Evolutionary conservation across 2,888 invertebrate species (phyloP).

Genomic region (Megamerina dolium): DNA sequence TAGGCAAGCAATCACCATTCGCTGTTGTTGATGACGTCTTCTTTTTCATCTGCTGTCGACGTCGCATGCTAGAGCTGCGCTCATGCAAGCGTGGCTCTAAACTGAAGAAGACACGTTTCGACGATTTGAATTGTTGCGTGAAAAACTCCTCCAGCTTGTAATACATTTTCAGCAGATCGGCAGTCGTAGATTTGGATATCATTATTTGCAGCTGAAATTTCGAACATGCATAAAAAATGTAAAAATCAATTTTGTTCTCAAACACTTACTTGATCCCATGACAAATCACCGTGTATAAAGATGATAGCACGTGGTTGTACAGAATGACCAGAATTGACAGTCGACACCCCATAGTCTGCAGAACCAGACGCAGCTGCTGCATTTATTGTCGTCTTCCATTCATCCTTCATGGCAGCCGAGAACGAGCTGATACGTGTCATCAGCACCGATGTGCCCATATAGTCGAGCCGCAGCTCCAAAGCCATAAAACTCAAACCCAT

Average conservation of each 20-base stretch:
- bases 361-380: conserved; percentile 17
- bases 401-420: conserved; percentile 74
- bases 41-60: conserved; percentile 39
- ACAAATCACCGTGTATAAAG: conserved; percentile 84
- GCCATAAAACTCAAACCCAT: conserved; percentile 76
- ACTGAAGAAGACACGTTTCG: conserved; percentile 83
- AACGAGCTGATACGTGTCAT: conserved; percentile 84
- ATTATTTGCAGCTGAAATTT: conserved; percentile 71
- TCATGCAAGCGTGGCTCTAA: conserved; percentile 53
- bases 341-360: neutral
- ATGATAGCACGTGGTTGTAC: conserved; percentile 67
- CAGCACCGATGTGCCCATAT: conserved; percentile 94
- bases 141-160: conserved; percentile 96
- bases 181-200: conserved; percentile 94
- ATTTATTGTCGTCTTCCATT: conserved; percentile 63
- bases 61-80: conserved; percentile 42
- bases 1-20: conserved; percentile 28
- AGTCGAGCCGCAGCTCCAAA: conserved; percentile 86
- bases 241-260: no score
- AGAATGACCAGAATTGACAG: conserved; percentile 7
- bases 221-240: neutral
- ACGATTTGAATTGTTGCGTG: conserved; percentile 93
- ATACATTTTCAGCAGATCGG: conserved; percentile 94
- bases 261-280: conserved; percentile 76
- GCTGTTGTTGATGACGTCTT: conserved; percentile 49